Base-by-base conservation (phyloP, 2,888 invertebrate species). In the Toxonevra muliebris region DNA sequence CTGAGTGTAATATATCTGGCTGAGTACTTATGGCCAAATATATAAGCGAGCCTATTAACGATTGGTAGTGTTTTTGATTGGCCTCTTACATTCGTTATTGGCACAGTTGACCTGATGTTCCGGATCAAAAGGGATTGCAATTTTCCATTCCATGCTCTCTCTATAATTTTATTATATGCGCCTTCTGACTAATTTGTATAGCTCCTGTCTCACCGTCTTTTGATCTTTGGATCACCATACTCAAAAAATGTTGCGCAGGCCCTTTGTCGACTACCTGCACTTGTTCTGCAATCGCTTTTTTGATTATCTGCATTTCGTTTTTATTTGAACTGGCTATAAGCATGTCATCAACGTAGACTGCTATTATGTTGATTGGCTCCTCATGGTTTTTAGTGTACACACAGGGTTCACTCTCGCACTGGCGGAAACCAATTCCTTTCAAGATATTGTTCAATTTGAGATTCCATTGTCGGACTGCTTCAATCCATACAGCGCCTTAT, bases 1-100 rank as follows among this genome's bases (percentile, higher is more conserved):
- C n/a, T n/a, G n/a, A n/a, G n/a, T n/a, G n/a, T n/a, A n/a, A n/a
- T n/a, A n/a, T n/a, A n/a, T n/a, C n/a, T n/a, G n/a, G n/a, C n/a
- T n/a, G n/a, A n/a, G n/a, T n/a, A n/a, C n/a, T n/a, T n/a, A n/a
- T n/a, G n/a, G 73, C 63, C 17, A 70, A 42, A 60, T 70, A 71
- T 66, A 70, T 72, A 7, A 72, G 48, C 1, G 68, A 50, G 0
- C 70, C 70, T 13, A 70, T 66, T 15, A 74, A 12, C 1, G 70
- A 71, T 55, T 74, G 74, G 55, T 73, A 75, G 11, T 60, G 10
- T 5, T 52, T 66, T 54, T 67, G 54, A 12, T 74, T 61, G 11
- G 65, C 64, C 19, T 54, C 11, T 55, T 59, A 30, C 72, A 73
- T 0, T 69, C 48, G 42, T 66, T 50, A 11, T 52, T 50, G 9